A percentile compares a stretch with the other conserved stretches of the same genome.
Conservation (phyloP, 2,113 vertebrate species). For the Polyodon spathula region DNA sequence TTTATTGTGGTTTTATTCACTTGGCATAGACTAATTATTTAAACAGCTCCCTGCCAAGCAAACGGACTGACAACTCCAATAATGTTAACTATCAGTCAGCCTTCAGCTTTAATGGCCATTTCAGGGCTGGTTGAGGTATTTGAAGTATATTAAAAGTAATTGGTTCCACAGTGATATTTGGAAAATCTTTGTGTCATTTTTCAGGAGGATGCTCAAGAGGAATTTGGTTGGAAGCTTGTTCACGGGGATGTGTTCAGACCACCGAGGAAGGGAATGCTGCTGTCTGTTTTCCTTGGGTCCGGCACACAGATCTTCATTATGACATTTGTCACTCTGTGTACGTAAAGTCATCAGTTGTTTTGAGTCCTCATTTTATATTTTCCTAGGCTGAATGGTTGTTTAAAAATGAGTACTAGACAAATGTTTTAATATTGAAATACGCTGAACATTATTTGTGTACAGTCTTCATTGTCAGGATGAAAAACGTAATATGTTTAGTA, state of each 20-base stretch:
- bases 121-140: conserved; percentile 43
- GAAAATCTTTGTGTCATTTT: conserved; percentile 67
- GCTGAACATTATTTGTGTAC: too few relatives aligned
- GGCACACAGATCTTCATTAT: conserved; percentile 81
- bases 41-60: conserved; percentile 44
- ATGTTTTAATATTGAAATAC: too few relatives aligned
- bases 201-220: conserved; percentile 83
- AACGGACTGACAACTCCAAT: conserved; percentile 62
- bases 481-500: too few relatives aligned
- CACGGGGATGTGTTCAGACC: conserved; percentile 70
- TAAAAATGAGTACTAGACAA: too few relatives aligned
- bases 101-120: conserved; percentile 18
- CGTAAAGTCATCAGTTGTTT: conserved; percentile 66
- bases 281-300: conserved; percentile 82
- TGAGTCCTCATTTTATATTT: too few relatives aligned
- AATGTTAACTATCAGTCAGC: conserved; percentile 60
- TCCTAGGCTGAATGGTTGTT: too few relatives aligned
- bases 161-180: conserved; percentile 62
- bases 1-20: conserved; percentile 55
- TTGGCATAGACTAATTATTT: conserved; percentile 59
- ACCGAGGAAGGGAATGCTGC: conserved; percentile 70
- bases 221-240: conserved; percentile 81
- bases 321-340: conserved; percentile 87
- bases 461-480: too few relatives aligned
- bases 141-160: conserved; percentile 76